phyloP scores from a whole-genome alignment of 2,113 vertebrate species.

The Diadophis punctatus region DNA sequence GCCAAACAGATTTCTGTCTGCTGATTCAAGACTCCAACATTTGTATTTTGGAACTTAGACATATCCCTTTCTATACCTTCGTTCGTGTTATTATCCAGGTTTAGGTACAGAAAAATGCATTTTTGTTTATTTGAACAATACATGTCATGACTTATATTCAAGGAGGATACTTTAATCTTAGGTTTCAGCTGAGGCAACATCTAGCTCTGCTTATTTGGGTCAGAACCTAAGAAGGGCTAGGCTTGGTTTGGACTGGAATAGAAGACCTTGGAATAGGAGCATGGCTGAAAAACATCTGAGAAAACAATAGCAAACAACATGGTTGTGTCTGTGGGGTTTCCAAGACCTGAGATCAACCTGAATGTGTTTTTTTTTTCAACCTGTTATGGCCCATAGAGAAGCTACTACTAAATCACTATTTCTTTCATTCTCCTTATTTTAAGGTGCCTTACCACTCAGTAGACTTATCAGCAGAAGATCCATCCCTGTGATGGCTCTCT shows the following conservation, averaged over 20 bases:
- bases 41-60: slow-evolving; percentile 38
- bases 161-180: neutral
- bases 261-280: neutral
- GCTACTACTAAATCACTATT: neutral
- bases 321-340: neutral
- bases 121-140: neutral
- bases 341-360: neutral
- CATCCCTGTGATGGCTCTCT: neutral
- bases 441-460: neutral
- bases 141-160: neutral
- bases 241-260: neutral
- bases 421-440: neutral
- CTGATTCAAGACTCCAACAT: slow-evolving; percentile 25
- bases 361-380: neutral
- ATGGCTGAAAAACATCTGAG: neutral
- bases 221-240: too few species aligned
- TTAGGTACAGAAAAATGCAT: neutral
- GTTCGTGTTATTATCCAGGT: neutral
- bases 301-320: neutral
- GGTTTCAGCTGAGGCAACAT: too few species aligned
- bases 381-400: neutral
- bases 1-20: neutral
- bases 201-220: too few species aligned
- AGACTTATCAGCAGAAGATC: neutral
- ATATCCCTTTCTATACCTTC: neutral